Base-by-base conservation (phyloP, 1,140 invertebrate species). In the Ips typographus region DNA sequence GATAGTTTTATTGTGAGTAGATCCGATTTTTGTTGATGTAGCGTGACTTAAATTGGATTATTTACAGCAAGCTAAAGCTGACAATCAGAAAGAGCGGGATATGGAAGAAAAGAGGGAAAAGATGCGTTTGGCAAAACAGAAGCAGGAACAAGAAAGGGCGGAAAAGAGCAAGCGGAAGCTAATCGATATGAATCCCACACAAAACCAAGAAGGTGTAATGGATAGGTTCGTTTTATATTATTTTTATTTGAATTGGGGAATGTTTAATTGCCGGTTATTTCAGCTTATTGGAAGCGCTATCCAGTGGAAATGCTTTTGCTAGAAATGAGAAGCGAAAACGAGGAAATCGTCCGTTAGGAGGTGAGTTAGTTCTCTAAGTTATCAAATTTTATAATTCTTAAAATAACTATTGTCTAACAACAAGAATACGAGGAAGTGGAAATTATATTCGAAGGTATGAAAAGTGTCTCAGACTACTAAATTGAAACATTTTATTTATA, bases 181-280 rank as follows among this genome's bases (percentile, higher is more conserved):
- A 5, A 90, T 98, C 1, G 94, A 97, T 78, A 96, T 97, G 87
- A 95, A 94, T 75, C 89, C 89, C 4, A 90, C 90, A 73, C 89
- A 93, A 74, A 86, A 87, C 0, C 94, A 98, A 79, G 94, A 97
- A 78, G 96, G 96, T 65, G 95, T 98, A 1, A 98, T 98, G 95
- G 96, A 98, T 77, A 88, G 84, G 84, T 85, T 63, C 7, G 66
- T 64, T 53, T 53, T 64, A 3, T 37, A 1, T 1, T 65, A 56
- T 56, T 22, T 44, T 2, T 38, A 37, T 40, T 59, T 41, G 5
- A 41, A 40, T 52, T 62, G 22, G 6, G n/a, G 52, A 40, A 59
- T 40, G 40, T 51, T 59, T 57, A 42, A 22, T 61, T 65, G 40
- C 42, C 51, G 57, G 65, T 71, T 58, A 52, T 80, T 80, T 47